phyloP scores from a whole-genome alignment of 1,140 invertebrate species.

The Elysia chlorotica region DNA sequence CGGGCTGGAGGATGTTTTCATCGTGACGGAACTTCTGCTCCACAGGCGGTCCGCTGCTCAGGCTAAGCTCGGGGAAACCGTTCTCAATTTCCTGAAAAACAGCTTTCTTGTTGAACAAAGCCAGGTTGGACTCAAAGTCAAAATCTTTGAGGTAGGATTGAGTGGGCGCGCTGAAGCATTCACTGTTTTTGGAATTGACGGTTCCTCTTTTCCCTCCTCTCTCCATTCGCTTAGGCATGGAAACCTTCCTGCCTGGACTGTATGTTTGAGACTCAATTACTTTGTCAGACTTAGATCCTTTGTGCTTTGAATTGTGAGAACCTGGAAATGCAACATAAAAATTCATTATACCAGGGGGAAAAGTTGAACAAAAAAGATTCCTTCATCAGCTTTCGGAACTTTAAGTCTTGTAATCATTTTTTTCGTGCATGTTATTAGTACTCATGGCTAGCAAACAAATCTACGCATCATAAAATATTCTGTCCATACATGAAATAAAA shows the following conservation, averaged over 20 bases:
- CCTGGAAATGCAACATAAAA: too few species aligned
- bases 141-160: constrained; percentile 74
- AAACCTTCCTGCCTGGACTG: background rate
- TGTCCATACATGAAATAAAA: too few species aligned
- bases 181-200: constrained; percentile 30
- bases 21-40: constrained; percentile 73
- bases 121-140: constrained; percentile 94
- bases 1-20: constrained; percentile 79
- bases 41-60: constrained; percentile 33
- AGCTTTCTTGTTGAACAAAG: constrained; percentile 82
- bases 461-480: too few species aligned
- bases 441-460: too few species aligned
- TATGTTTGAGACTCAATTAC: background rate
- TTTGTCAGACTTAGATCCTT: background rate
- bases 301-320: background rate
- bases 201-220: constrained; percentile 17
- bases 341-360: too few species aligned
- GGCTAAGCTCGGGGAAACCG: constrained; percentile 31
- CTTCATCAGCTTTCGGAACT: background rate
- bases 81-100: constrained; percentile 75
- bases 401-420: background rate
- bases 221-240: constrained; percentile 12
- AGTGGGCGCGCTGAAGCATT: constrained; percentile 68
- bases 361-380: background rate
- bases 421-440: too few species aligned